phyloP scores from a whole-genome alignment of 2,888 invertebrate genomes.

The Eledone cirrhosa region DNA sequence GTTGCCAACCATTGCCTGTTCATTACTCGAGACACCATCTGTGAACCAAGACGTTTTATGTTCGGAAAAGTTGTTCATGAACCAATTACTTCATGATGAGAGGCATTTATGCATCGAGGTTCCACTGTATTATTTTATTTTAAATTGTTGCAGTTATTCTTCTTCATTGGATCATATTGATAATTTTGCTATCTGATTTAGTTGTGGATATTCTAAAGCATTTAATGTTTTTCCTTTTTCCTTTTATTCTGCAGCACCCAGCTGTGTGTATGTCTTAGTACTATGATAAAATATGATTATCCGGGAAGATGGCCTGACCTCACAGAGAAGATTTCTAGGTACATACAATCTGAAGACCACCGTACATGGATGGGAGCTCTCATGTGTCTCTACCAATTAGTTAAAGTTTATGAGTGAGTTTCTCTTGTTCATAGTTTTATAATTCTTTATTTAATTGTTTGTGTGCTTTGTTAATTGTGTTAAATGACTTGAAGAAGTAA shows the following conservation, averaged over 20 bases:
- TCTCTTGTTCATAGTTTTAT: background rate
- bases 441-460: background rate
- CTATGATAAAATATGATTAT: constrained; percentile 94
- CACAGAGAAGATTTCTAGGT: constrained; percentile 93
- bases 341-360: constrained; percentile 75
- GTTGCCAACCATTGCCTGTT: too few species aligned
- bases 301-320: constrained; percentile 94
- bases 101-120: too few species aligned
- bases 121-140: too few species aligned
- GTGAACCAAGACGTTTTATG: too few species aligned
- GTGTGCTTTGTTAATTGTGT: too few species aligned
- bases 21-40: too few species aligned
- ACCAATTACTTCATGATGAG: too few species aligned
- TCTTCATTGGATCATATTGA: too few species aligned
- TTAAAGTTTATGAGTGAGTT: constrained; percentile 83
- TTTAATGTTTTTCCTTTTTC: background rate
- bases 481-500: too few species aligned
- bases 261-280: constrained; percentile 89
- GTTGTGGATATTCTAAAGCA: background rate
- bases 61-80: too few species aligned
- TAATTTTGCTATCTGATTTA: background rate
- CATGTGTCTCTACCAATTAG: constrained; percentile 89
- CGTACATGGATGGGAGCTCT: constrained; percentile 82
- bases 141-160: too few species aligned
- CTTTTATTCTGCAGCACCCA: constrained; percentile 75